These are phyloP conservation scores for Apodemus speciosus DNA, from an alignment of 2,113 vertebrate genomes.

Conservation along the genomic window DNA sequence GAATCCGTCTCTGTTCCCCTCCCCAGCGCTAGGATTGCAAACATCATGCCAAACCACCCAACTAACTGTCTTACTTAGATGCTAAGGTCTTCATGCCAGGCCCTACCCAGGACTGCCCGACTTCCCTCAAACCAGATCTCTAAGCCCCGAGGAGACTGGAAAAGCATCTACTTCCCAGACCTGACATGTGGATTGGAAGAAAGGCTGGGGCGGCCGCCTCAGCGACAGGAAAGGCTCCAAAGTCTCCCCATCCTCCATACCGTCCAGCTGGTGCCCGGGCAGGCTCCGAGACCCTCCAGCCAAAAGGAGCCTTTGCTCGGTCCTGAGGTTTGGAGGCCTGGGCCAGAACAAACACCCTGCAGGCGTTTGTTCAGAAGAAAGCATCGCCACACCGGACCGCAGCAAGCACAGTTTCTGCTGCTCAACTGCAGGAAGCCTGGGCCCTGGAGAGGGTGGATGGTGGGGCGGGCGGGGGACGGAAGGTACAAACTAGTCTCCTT, in stretches of 20 bases:
- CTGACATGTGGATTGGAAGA: fast-evolving
- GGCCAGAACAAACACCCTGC: neutral
- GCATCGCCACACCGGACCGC: neutral
- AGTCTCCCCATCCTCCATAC: neutral
- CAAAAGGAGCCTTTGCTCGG: neutral
- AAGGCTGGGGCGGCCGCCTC: fast-evolving
- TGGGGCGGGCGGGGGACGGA: fast-evolving
- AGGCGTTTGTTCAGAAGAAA: neutral
- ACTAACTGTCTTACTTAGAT: neutral
- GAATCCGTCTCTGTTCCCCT: neutral
- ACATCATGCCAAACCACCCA: neutral
- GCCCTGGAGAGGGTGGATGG: neutral
- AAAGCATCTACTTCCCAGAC: fast-evolving
- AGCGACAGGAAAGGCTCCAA: too few relatives aligned
- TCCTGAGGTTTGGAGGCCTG: neutral
- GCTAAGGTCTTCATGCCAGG: neutral
- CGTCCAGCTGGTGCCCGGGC: fast-evolving
- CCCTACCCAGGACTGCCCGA: neutral
- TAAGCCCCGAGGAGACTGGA: neutral
- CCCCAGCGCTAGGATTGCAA: neutral
- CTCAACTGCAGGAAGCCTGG: neutral
- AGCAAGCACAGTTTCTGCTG: neutral
- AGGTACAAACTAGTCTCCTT: neutral
- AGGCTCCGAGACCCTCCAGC: neutral
- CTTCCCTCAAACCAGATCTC: neutral